A percentile compares a stretch with the other conserved stretches of the same genome.
phyloP scores from a whole-genome alignment of 1,140 invertebrate genomes.

The Bombus sibiricus region DNA sequence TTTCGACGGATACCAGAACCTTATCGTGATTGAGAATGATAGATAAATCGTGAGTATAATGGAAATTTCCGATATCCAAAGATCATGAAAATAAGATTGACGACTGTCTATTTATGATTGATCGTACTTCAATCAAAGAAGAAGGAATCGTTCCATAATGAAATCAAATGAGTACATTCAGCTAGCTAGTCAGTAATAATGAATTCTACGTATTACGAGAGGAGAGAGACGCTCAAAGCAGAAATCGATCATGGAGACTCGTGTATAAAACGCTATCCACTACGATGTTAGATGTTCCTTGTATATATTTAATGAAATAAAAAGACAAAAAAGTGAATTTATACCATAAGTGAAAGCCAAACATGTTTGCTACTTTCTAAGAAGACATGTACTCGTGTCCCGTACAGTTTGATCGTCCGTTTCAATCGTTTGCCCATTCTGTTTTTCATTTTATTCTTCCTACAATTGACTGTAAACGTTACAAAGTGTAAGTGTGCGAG shows the following conservation, averaged over 20 bases:
- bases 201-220: constrained; percentile 65
- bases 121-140: constrained; percentile 64
- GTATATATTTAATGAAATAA: constrained; percentile 70
- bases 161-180: constrained; percentile 52
- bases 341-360: constrained; percentile 70
- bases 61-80: not conserved
- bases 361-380: constrained; percentile 71
- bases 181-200: constrained; percentile 62
- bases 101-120: constrained; percentile 30
- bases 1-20: not conserved
- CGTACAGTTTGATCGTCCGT: constrained; percentile 65
- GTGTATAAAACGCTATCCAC: constrained; percentile 75
- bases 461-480: constrained; percentile 24
- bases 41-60: not conserved
- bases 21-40: not conserved
- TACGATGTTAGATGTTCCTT: constrained; percentile 80
- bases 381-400: constrained; percentile 51
- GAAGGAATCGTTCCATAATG: constrained; percentile 52
- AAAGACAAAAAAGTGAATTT: constrained; percentile 66
- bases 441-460: constrained; percentile 22
- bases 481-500: constrained; percentile 26
- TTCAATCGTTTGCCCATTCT: not conserved
- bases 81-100: not conserved
- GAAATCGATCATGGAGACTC: constrained; percentile 68
- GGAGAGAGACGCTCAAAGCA: constrained; percentile 65